These are phyloP conservation scores for Dipus sagitta DNA, from an alignment of 2,797 vertebrate species.

Conservation along the genomic window DNA sequence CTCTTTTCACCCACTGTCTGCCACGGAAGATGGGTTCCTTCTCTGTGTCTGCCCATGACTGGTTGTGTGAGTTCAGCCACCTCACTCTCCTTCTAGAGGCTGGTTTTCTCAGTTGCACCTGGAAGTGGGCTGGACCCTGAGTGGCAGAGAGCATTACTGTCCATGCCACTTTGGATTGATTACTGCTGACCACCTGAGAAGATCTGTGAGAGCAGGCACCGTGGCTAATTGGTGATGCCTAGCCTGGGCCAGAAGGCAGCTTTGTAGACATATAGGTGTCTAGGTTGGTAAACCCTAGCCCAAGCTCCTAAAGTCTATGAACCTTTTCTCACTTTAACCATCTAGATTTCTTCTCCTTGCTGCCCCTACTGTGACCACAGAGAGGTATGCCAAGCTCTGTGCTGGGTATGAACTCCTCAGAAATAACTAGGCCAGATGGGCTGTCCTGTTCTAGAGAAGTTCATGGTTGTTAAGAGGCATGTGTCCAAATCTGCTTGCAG, in stretches of 20 bases:
- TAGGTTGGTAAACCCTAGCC: background rate
- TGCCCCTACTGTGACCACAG: background rate
- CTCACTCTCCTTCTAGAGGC: background rate
- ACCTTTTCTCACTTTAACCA: background rate
- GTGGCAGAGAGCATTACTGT: background rate
- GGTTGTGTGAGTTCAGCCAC: background rate
- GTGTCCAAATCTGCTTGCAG: background rate
- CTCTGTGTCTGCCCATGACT: background rate
- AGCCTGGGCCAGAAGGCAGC: background rate
- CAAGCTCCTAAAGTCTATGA: background rate
- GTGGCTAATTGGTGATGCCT: background rate
- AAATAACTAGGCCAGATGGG: constrained; percentile 20
- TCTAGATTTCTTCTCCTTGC: background rate
- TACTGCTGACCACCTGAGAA: background rate
- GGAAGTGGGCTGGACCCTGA: background rate
- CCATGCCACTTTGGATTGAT: background rate
- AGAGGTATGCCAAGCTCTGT: background rate
- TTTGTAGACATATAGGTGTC: background rate
- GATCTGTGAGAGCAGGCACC: background rate
- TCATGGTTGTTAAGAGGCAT: background rate
- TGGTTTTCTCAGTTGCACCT: background rate
- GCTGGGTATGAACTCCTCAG: background rate
- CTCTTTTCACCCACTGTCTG: background rate
- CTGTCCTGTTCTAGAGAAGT: background rate
- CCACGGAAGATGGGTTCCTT: background rate